Evolutionary conservation across 2,113 vertebrate genomes (phyloP).

Genomic region (Sitta europaea): DNA sequence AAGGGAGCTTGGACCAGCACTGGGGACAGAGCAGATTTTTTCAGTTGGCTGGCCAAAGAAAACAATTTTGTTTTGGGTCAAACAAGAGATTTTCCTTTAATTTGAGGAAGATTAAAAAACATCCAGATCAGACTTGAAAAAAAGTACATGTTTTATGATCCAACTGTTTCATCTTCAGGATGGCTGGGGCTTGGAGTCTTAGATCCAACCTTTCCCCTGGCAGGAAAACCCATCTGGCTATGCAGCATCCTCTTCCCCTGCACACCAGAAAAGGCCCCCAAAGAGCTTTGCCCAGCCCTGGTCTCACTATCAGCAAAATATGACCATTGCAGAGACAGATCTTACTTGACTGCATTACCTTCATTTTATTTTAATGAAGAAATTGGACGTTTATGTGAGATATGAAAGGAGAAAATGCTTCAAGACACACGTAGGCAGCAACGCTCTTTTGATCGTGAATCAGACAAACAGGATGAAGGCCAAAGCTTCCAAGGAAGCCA

Average conservation of each 20-base stretch:
- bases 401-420: neutral
- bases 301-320: neutral
- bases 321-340: fast-evolving
- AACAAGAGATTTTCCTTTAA: slow-evolving; percentile 44
- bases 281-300: neutral
- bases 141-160: neutral
- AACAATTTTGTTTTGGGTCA: slow-evolving; percentile 30
- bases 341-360: neutral
- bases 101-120: slow-evolving; percentile 33
- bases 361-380: neutral
- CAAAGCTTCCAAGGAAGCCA: slow-evolving; percentile 36
- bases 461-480: slow-evolving; percentile 34
- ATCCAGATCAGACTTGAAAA: slow-evolving; percentile 33
- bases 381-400: neutral
- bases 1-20: neutral
- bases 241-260: neutral
- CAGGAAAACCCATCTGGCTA: neutral
- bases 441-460: neutral
- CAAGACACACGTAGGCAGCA: slow-evolving; percentile 23
- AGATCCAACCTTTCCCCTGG: neutral
- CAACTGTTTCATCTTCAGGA: slow-evolving; percentile 42
- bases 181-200: neutral
- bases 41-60: neutral
- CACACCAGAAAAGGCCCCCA: neutral
- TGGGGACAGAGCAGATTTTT: neutral